Conservation (phyloP, 2,113 vertebrate genomes). For the Ploceus nigricollis region DNA sequence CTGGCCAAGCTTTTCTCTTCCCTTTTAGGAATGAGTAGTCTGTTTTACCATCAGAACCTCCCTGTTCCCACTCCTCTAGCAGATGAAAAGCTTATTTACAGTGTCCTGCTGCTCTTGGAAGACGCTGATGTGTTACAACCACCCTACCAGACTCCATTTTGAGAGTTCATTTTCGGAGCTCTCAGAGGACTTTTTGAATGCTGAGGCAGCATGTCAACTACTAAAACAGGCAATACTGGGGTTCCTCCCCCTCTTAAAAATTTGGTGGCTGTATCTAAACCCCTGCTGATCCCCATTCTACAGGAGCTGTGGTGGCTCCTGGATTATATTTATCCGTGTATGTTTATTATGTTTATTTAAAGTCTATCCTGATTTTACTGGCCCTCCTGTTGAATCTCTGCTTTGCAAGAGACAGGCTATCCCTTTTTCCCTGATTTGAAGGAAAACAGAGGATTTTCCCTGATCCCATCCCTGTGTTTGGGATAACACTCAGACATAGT, state of each 20-base stretch:
- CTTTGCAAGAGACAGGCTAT: not conserved
- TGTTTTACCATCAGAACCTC: not conserved
- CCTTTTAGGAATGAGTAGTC: not conserved
- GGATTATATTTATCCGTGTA: not conserved
- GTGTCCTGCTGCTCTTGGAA: not conserved
- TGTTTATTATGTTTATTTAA: not conserved
- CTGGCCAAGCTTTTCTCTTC: not conserved
- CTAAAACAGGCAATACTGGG: not conserved
- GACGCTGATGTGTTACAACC: fast-evolving
- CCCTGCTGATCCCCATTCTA: no score
- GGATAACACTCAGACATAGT: not conserved
- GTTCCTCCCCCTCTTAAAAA: not conserved
- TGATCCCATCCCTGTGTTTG: fast-evolving
- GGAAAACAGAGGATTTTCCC: not conserved
- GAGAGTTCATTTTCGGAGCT: not conserved
- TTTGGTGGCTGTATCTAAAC: not conserved
- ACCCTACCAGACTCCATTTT: not conserved
- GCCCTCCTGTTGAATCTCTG: fast-evolving
- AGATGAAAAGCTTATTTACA: not conserved
- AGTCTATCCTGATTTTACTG: not conserved
- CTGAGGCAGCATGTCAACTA: fast-evolving
- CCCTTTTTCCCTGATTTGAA: not conserved
- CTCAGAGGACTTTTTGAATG: fast-evolving
- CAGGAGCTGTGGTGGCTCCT: not conserved
- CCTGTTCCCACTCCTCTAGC: not conserved